phyloP scores from a whole-genome alignment of 2,113 vertebrate species.

The Otocyon megalotis region DNA sequence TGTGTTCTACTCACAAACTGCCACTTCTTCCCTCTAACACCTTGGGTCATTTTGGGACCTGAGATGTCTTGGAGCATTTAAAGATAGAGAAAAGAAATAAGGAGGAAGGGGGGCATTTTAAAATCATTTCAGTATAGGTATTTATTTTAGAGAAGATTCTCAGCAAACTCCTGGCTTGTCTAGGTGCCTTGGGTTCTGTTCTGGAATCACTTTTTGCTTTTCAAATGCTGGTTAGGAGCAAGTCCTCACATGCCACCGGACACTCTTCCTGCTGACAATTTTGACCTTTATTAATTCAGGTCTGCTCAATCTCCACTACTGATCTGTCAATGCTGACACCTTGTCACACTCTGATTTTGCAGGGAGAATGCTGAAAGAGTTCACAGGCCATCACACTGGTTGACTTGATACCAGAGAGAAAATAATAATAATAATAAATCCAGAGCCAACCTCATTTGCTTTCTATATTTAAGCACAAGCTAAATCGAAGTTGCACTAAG shows the following conservation, averaged over 20 bases:
- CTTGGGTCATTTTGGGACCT: not conserved
- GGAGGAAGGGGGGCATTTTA: accelerated
- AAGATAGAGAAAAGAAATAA: not conserved
- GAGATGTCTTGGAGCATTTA: not conserved
- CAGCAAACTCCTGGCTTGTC: not conserved
- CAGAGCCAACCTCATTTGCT: conserved; percentile 39
- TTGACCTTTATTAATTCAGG: conserved; percentile 92
- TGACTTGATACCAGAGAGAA: conserved; percentile 71
- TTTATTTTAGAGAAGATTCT: not conserved
- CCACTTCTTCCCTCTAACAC: too few species aligned
- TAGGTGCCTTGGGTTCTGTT: not conserved
- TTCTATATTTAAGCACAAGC: conserved; percentile 66
- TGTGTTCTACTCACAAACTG: not conserved
- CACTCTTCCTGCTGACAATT: conserved; percentile 86
- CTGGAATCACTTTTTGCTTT: conserved; percentile 67
- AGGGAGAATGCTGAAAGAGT: conserved; percentile 84
- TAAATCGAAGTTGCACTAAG: conserved; percentile 30
- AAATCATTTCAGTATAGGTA: not conserved
- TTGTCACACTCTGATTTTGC: conserved; percentile 87
- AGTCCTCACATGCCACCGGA: conserved; percentile 78
- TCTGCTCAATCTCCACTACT: conserved; percentile 83
- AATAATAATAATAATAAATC: conserved; percentile 31
- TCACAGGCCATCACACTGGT: conserved; percentile 78
- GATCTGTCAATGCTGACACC: conserved; percentile 87
- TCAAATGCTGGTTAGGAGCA: conserved; percentile 60